Percentiles rank a stretch among this genome's conserved stretches.
phyloP scores from a whole-genome alignment of 2,797 vertebrate genomes.

The Mormyrops boulengeri region DNA sequence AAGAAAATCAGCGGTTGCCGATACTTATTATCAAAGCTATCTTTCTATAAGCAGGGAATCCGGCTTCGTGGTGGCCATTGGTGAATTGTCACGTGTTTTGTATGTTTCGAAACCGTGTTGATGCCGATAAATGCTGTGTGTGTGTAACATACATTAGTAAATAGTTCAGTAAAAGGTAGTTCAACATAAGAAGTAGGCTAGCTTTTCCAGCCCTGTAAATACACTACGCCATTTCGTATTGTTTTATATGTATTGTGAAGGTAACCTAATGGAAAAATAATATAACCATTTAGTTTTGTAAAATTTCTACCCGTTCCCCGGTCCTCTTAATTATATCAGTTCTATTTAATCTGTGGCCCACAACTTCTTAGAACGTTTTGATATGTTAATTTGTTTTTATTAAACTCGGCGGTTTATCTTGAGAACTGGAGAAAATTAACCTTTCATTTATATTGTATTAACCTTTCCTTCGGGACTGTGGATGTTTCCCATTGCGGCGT shows the following conservation, averaged over 20 bases:
- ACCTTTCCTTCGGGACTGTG: neutral
- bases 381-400: neutral
- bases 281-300: neutral
- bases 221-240: neutral
- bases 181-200: neutral
- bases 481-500: neutral
- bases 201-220: neutral
- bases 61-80: neutral
- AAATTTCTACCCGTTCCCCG: neutral
- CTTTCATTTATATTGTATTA: neutral
- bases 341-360: neutral
- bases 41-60: neutral
- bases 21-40: neutral
- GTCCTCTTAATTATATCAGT: neutral
- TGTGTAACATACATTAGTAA: neutral
- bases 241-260: neutral
- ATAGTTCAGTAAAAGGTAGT: neutral
- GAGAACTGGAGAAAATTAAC: neutral
- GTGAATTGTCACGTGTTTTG: neutral
- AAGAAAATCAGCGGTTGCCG: neutral
- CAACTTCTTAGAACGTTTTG: neutral
- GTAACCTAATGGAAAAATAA: neutral
- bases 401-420: neutral
- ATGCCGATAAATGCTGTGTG: neutral
- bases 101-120: neutral